Base-by-base conservation (phyloP, 2,113 vertebrate species). In the Silurus asotus region DNA sequence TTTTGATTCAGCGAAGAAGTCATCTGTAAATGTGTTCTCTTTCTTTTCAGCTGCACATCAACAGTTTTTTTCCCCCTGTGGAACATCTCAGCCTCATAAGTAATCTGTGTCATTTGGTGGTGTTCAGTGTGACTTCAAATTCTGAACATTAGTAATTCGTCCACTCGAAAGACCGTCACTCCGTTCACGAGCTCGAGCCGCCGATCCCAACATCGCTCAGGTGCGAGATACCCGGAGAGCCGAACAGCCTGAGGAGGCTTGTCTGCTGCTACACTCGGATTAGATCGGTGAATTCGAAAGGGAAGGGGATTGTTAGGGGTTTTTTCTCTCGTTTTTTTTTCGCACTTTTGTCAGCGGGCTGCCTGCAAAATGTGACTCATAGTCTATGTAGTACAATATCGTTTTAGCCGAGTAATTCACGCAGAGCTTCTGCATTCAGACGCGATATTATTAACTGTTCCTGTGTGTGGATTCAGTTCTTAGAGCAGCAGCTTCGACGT, bases 191-290 rank as follows among this genome's bases (percentile, higher is more conserved):
- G 70, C 80, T 88, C 87, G 58, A 87, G 84, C 25, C 13, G 11
- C 20, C 25, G 45, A 19, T 20, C 55, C 58, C 15, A 64, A 61
- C 72, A 45, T 82, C 55, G 61, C 79, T 90, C 83, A 86, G 90
- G 90, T 90, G 89, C 51, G 79, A 59, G 88, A 84, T 82, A 84
- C 90, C 86, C 81, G 88, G 85, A 83, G 77, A 86, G 86, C 84
- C 28, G 80, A 51, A 37, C 45, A 58, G 77, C 86, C 74, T 89
- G 83, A 85, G 65, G 83, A 77, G 83, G 77, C 86, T 87, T 83
- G 84, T 74, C 83, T 87, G 72, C 77, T 37, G 45, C 82, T 79
- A 87, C 86, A 75, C 89, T 83, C 80, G 85, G 86, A 86, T 89
- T 74, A 88, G 80, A 48, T 61, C 53, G 61, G 80, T 82, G 85